These are phyloP conservation scores for Isurus oxyrinchus DNA, from an alignment of 2,113 vertebrate genomes.

Conservation along the genomic window DNA sequence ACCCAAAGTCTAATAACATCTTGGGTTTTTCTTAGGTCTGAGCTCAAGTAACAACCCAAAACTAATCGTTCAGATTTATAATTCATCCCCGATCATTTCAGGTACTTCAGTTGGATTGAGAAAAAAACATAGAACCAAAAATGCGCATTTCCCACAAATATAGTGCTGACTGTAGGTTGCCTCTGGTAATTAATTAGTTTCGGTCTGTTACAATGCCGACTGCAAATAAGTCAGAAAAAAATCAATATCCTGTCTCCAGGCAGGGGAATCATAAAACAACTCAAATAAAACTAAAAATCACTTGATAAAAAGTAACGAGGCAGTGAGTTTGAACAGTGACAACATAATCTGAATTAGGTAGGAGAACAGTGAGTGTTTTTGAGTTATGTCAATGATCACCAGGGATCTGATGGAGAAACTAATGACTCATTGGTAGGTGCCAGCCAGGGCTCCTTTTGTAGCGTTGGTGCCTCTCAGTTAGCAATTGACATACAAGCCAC, in stretches of 20 bases:
- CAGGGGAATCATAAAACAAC: slow-evolving; percentile 32
- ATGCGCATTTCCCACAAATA: not conserved
- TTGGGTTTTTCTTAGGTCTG: not conserved
- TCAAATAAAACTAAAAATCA: slow-evolving; percentile 36
- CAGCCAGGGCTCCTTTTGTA: not conserved
- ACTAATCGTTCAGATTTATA: not conserved
- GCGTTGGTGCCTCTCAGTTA: not conserved
- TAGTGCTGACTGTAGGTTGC: not conserved
- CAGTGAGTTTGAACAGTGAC: not conserved
- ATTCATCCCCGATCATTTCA: not conserved
- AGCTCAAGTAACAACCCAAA: not conserved
- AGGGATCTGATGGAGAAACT: not conserved
- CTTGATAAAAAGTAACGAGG: slow-evolving; percentile 3
- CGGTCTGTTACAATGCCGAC: not conserved
- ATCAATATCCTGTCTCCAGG: slow-evolving; percentile 13
- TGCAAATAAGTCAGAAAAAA: not conserved
- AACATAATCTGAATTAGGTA: not conserved
- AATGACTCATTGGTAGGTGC: not conserved
- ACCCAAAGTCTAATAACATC: no score
- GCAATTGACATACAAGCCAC: not conserved
- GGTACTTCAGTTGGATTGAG: not conserved
- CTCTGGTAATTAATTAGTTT: slow-evolving; percentile 20
- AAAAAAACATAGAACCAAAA: not conserved
- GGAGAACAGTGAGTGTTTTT: not conserved
- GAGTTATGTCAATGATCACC: not conserved